Evolutionary conservation across 2,797 vertebrate species (phyloP).

Genomic region (Eptatretus atami): DNA sequence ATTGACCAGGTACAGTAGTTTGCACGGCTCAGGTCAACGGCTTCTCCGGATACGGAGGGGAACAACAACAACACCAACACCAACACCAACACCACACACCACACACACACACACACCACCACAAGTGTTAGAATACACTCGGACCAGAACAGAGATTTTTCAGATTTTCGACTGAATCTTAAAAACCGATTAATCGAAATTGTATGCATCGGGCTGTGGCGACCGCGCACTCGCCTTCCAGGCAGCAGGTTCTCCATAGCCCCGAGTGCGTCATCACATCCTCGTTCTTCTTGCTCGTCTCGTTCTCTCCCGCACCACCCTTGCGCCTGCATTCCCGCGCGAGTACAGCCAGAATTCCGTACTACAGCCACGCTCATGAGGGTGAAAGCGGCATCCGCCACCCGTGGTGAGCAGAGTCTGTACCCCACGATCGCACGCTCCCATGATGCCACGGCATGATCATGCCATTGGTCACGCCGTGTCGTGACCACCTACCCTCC

Average conservation of each 20-base stretch:
- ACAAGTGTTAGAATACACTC: too few species aligned
- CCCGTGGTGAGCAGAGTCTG: conserved; percentile 85
- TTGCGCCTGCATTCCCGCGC: conserved; percentile 65
- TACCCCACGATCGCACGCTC: conserved; percentile 48
- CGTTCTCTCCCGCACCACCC: conserved; percentile 35
- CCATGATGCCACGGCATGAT: conserved; percentile 18
- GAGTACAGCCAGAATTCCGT: conserved; percentile 97
- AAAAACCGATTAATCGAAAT: too few species aligned
- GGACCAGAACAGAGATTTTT: too few species aligned
- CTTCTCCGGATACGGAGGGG: too few species aligned
- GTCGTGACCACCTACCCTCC: too few species aligned
- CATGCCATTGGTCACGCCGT: too few species aligned
- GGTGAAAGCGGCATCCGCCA: conserved; percentile 81
- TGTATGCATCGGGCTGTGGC: conserved; percentile 5
- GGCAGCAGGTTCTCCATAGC: conserved; percentile 82
- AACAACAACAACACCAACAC: too few species aligned
- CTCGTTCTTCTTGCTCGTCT: conserved; percentile 71
- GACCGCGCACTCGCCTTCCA: conserved; percentile 39
- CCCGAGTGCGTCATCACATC: conserved; percentile 89
- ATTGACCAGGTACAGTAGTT: too few species aligned
- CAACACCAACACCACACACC: too few species aligned
- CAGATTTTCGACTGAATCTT: too few species aligned
- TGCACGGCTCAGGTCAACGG: too few species aligned
- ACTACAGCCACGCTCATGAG: conserved; percentile 91
- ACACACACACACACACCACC: too few species aligned